These are phyloP conservation scores for Pyrrhia umbra DNA, from an alignment of 2,888 invertebrate species.

Conservation along the genomic window DNA sequence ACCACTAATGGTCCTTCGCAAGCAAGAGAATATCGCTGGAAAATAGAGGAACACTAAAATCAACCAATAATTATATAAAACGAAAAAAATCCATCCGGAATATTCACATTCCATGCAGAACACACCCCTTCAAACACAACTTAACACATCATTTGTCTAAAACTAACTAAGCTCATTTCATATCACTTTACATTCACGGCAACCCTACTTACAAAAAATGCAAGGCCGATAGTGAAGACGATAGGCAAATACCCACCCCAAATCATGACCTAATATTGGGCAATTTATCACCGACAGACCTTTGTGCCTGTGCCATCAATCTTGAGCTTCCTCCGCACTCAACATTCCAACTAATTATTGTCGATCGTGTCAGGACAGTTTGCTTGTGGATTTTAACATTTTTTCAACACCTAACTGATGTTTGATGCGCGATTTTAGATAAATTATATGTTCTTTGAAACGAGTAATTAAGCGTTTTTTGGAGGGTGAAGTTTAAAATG, in stretches of 20 bases:
- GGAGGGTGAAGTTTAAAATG: constrained; percentile 44
- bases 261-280: constrained; percentile 89
- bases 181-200: constrained; percentile 69
- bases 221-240: constrained; percentile 75
- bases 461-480: constrained; percentile 48
- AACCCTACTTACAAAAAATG: constrained; percentile 76
- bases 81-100: neutral
- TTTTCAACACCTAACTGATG: constrained; percentile 71
- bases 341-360: constrained; percentile 88
- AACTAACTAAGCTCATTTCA: constrained; percentile 67
- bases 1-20: neutral
- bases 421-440: constrained; percentile 67
- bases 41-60: constrained; percentile 1
- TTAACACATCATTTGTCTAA: constrained; percentile 65
- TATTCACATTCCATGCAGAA: neutral
- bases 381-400: constrained; percentile 78
- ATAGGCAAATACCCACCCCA: constrained; percentile 87
- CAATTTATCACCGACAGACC: constrained; percentile 89
- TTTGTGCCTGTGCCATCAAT: constrained; percentile 87
- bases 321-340: constrained; percentile 85
- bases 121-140: constrained; percentile 7
- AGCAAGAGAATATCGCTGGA: neutral
- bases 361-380: constrained; percentile 84
- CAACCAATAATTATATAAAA: constrained; percentile 2
- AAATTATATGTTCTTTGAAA: constrained; percentile 48